These are phyloP conservation scores for Sebastes alutus DNA, from an alignment of 2,797 vertebrate genomes.

Conservation along the genomic window DNA sequence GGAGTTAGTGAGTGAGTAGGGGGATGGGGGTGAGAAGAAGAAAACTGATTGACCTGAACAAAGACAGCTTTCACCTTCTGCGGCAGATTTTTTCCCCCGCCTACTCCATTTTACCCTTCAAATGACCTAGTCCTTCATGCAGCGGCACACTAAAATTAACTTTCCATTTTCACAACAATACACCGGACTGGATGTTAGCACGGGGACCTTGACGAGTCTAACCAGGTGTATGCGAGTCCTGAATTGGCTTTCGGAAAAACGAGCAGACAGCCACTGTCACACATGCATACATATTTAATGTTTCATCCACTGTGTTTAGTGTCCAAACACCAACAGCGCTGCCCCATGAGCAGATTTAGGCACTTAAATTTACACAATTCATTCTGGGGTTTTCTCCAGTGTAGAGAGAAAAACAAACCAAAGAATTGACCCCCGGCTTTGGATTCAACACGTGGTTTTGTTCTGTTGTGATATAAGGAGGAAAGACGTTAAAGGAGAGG, in stretches of 20 bases:
- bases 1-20: conserved; percentile 4
- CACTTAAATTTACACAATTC: neutral
- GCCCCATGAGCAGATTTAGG: neutral
- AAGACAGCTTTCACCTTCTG: conserved; percentile 43
- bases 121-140: conserved; percentile 58
- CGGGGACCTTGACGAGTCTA: conserved; percentile 20
- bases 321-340: neutral
- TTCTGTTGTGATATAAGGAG: conserved; percentile 35
- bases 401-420: neutral
- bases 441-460: conserved; percentile 53
- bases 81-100: neutral
- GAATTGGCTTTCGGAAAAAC: conserved; percentile 27
- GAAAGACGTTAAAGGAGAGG: conserved; percentile 18
- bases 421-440: neutral
- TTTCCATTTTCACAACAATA: conserved; percentile 62
- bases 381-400: neutral
- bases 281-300: conserved; percentile 14
- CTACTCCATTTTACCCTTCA: conserved; percentile 43
- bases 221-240: conserved; percentile 10
- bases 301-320: neutral
- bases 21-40: conserved; percentile 15
- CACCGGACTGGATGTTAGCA: conserved; percentile 48
- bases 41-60: conserved; percentile 52
- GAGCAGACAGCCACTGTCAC: conserved; percentile 21
- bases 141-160: conserved; percentile 48